Percentiles rank a stretch among this genome's conserved stretches.
These are phyloP conservation scores for Nomada ruficornis DNA, from an alignment of 2,888 invertebrate genomes.

Conservation along the genomic window DNA sequence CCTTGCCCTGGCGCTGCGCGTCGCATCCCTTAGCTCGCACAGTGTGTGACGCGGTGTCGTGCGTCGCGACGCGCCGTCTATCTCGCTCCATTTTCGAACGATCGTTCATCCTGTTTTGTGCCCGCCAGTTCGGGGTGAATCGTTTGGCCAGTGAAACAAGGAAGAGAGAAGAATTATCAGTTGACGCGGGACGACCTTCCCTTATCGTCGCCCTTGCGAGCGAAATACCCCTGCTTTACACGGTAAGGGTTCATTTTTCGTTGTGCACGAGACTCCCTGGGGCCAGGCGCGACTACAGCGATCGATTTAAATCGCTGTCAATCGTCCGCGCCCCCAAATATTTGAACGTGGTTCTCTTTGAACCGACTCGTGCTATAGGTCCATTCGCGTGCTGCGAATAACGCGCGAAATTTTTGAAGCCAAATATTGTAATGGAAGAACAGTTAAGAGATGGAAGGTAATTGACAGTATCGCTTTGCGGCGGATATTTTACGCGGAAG, in stretches of 20 bases:
- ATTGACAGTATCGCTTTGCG: too few relatives aligned
- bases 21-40: conserved; percentile 49
- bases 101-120: conserved; percentile 45
- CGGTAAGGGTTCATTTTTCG: conserved; percentile 28
- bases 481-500: not conserved
- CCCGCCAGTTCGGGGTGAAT: conserved; percentile 29
- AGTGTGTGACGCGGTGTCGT: conserved; percentile 55
- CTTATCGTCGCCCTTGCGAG: not conserved
- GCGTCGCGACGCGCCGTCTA: conserved; percentile 23
- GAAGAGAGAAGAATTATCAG: conserved; percentile 6
- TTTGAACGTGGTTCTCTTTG: conserved; percentile 36
- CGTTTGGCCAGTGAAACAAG: conserved; percentile 6
- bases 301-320: not conserved
- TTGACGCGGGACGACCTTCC: conserved; percentile 15
- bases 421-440: not conserved
- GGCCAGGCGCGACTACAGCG: not conserved
- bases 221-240: conserved; percentile 11
- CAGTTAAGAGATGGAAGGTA: too few relatives aligned
- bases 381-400: conserved; percentile 41
- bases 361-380: conserved; percentile 49
- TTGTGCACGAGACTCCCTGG: not conserved
- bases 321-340: conserved; percentile 1
- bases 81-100: conserved; percentile 29
- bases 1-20: conserved; percentile 66
- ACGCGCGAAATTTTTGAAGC: conserved; percentile 60